A percentile compares a stretch with the other conserved stretches of the same genome.
Evolutionary conservation across 2,888 invertebrate genomes (phyloP).

Genomic region (Yponomeuta sedellus): DNA sequence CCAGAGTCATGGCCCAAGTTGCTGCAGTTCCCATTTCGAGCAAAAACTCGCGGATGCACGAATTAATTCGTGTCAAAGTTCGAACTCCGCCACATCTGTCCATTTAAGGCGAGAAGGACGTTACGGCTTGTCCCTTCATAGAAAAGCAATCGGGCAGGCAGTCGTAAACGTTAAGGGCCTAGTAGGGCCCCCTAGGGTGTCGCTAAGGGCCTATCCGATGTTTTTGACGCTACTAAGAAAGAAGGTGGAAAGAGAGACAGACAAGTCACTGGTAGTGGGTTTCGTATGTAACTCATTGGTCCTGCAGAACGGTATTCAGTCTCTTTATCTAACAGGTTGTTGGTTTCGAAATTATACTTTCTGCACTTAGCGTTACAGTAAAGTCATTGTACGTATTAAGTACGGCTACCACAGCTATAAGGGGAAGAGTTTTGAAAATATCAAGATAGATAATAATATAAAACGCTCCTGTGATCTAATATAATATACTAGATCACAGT

Average conservation of each 20-base stretch:
- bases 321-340: background rate
- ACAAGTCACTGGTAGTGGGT: conserved; percentile 40
- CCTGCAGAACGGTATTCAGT: too few species aligned
- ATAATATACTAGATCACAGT: too few species aligned
- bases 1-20: background rate
- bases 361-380: too few species aligned
- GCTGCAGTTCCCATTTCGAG: background rate
- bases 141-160: conserved; percentile 79
- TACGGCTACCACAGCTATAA: too few species aligned
- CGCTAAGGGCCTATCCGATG: conserved; percentile 66
- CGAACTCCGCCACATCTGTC: conserved; percentile 45
- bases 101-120: conserved; percentile 55
- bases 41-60: conserved; percentile 3
- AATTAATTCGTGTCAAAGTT: conserved; percentile 12
- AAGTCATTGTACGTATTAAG: too few species aligned
- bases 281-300: background rate
- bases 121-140: conserved; percentile 65
- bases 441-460: too few species aligned
- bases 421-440: too few species aligned
- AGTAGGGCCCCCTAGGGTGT: conserved; percentile 76
- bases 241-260: conserved; percentile 32
- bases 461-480: too few species aligned
- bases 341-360: background rate
- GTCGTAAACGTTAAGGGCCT: conserved; percentile 79
- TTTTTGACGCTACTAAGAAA: conserved; percentile 70